phyloP scores from a whole-genome alignment of 1,140 invertebrate genomes.

The Drosophila tristis region DNA sequence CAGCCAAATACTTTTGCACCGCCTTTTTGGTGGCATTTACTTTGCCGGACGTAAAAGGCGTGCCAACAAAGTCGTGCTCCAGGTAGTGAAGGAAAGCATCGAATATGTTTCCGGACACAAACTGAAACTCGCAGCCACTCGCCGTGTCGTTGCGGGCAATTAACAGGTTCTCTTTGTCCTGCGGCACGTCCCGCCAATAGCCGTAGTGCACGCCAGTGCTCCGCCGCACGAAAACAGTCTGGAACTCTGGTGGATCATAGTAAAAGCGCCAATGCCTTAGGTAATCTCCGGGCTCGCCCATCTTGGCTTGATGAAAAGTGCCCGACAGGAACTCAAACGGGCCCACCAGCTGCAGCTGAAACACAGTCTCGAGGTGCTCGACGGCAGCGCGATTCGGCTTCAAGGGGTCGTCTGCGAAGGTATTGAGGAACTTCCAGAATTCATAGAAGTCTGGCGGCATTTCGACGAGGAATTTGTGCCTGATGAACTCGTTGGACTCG shows the following conservation, averaged over 20 bases:
- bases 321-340: conserved; percentile 93
- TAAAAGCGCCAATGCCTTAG: conserved; percentile 95
- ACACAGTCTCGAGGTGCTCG: conserved; percentile 87
- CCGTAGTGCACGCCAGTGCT: conserved; percentile 92
- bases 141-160: conserved; percentile 90
- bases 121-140: conserved; percentile 88
- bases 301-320: conserved; percentile 86
- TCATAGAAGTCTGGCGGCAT: conserved; percentile 96
- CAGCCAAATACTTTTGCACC: conserved; percentile 88
- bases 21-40: conserved; percentile 87
- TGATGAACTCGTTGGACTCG: conserved; percentile 86
- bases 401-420: conserved; percentile 85
- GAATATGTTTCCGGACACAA: conserved; percentile 93
- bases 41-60: conserved; percentile 88
- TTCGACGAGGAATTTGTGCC: conserved; percentile 91
- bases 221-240: conserved; percentile 89
- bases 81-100: conserved; percentile 89
- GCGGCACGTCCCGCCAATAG: conserved; percentile 94
- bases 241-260: conserved; percentile 97
- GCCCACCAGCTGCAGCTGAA: conserved; percentile 91
- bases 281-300: conserved; percentile 87
- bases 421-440: conserved; percentile 92
- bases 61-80: conserved; percentile 87
- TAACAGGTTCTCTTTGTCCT: conserved; percentile 89
- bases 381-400: conserved; percentile 85